A percentile compares a stretch with the other conserved stretches of the same genome.
These are phyloP conservation scores for Hylaeus anthracinus DNA, from an alignment of 1,140 invertebrate genomes.

Conservation along the genomic window DNA sequence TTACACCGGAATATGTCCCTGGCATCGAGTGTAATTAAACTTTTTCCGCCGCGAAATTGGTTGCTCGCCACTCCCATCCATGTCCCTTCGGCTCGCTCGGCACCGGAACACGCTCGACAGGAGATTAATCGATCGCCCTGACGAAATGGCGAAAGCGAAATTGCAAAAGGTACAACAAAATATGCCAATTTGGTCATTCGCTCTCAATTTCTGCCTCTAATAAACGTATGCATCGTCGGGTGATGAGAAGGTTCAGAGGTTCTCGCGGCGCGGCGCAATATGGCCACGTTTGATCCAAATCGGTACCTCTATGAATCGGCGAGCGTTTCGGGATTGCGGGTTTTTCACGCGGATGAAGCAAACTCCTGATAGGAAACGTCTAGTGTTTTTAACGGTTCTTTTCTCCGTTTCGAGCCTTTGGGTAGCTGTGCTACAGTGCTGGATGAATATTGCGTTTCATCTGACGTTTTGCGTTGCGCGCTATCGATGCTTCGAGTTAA, in stretches of 20 bases:
- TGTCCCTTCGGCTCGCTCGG: neutral
- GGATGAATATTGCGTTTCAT: neutral
- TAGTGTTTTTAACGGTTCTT: neutral
- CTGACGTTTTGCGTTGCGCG: neutral
- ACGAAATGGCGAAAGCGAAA: conserved; percentile 46
- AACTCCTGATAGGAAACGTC: neutral
- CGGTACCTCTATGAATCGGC: neutral
- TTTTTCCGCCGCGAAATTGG: conserved; percentile 64
- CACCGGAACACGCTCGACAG: conserved; percentile 13
- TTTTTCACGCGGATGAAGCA: no score
- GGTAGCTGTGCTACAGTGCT: neutral
- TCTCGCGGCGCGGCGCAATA: neutral
- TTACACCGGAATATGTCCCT: conserved; percentile 59
- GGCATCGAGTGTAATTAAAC: conserved; percentile 61
- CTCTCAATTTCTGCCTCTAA: neutral
- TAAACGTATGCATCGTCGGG: neutral
- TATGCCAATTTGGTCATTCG: neutral
- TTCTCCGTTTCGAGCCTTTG: neutral
- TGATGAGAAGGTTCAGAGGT: no score
- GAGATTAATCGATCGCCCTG: conserved; percentile 42
- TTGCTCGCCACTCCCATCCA: conserved; percentile 11
- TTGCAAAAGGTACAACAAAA: conserved; percentile 8
- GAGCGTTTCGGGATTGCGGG: neutral
- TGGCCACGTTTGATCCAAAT: conserved; percentile 3
- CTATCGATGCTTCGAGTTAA: neutral